Base-by-base conservation (phyloP, 2,113 vertebrate genomes). In the Geococcyx californianus region DNA sequence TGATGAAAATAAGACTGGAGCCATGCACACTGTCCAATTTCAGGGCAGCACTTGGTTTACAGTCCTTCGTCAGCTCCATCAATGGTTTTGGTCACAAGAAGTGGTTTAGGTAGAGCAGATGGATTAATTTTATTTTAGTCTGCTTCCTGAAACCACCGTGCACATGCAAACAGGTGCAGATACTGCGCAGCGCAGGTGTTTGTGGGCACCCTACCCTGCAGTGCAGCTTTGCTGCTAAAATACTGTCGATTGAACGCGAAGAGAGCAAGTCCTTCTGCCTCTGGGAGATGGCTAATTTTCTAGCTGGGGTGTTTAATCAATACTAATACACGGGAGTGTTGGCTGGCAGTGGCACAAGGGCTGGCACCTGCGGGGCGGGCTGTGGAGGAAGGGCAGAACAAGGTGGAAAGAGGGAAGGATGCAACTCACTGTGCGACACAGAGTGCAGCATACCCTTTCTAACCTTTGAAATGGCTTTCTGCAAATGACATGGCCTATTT, bases 211-310 rank as follows among this genome's bases (percentile, higher is more conserved):
- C 11, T 36, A n/a, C 40, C 38, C 34, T 3, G 0, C 51, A 64
- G 59, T 31, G 17, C 28, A 59, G 36, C n/a, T 81, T 69, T 67
- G 38, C 56, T 79, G 64, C 45, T 89, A 19, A 59, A 85, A 62
- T 25, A 25, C 38, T 6, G 1, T 18, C 44, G 11, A 18, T 33
- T n/a, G 6, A 1, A 0, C 7, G 29, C 1, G 1, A 45, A 33
- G 45, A 29, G 77, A 79, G 34, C 16, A 5, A 1, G 1, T 54
- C 45, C 44, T 26, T 25, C 56, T 70, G 38, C 16, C 49, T 13
- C 45, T 77, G 64, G 76, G 73, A 89, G 38, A 11, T 13, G 54
- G 38, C 16, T 42, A 38, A 5, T 17, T 58, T 59, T 38, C 59
- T 9, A 17, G 23, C 42, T 8, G 1, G 52, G 38, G 13, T 40